Evolutionary conservation across 1,140 invertebrate species (phyloP).

Genomic region (Drosophila chauvacae): DNA sequence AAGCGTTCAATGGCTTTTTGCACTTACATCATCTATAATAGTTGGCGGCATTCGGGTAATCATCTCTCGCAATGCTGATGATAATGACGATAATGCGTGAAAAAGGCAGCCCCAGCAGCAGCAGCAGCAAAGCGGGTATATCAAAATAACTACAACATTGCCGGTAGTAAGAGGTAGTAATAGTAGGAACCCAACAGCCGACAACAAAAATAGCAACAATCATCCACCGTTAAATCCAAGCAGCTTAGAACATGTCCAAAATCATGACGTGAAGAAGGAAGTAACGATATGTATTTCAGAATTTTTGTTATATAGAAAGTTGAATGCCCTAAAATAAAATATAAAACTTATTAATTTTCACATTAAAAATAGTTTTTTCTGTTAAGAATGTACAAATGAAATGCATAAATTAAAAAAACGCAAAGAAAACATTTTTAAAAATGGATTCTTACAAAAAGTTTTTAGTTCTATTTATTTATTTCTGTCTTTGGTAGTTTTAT

Average conservation of each 20-base stretch:
- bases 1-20: constrained; percentile 62
- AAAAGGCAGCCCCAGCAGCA: constrained; percentile 38
- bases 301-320: neutral
- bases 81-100: constrained; percentile 62
- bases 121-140: neutral
- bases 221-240: constrained; percentile 61
- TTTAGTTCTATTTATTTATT: too few relatives aligned
- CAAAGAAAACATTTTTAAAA: too few relatives aligned
- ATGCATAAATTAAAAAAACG: too few relatives aligned
- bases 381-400: too few relatives aligned
- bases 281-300: neutral
- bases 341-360: too few relatives aligned
- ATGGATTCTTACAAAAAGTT: too few relatives aligned
- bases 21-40: constrained; percentile 67
- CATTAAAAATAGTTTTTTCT: too few relatives aligned
- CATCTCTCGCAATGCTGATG: constrained; percentile 42
- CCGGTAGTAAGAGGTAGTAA: constrained; percentile 16
- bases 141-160: constrained; percentile 10
- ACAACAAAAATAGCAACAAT: constrained; percentile 36
- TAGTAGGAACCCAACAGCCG: constrained; percentile 11
- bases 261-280: constrained; percentile 18
- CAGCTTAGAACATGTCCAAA: constrained; percentile 31
- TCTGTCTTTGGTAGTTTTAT: too few relatives aligned
- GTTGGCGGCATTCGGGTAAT: constrained; percentile 43
- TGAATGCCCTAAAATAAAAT: neutral